Percentiles rank a stretch among this genome's conserved stretches.
Evolutionary conservation across 2,888 invertebrate species (phyloP).

Genomic region (Endomychus coccineus): DNA sequence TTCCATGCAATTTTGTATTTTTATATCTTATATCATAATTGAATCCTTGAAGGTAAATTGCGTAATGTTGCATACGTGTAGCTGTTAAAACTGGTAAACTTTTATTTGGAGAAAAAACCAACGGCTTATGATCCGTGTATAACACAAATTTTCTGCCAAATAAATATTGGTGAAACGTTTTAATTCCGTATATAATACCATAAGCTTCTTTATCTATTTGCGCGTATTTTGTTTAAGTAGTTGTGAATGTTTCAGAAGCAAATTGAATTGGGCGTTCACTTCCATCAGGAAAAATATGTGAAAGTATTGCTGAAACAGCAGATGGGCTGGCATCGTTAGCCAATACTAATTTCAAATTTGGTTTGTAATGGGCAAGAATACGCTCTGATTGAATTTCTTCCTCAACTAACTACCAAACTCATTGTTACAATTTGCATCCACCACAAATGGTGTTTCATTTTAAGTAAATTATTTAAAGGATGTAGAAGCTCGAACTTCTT

Average conservation of each 20-base stretch:
- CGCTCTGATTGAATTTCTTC: neutral
- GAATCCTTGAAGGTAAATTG: slow-evolving; percentile 3
- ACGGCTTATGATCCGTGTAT: slow-evolving; percentile 36
- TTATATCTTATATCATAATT: slow-evolving; percentile 5
- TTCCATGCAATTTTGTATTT: slow-evolving; percentile 4
- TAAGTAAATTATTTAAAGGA: slow-evolving; percentile 25
- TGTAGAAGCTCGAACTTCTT: slow-evolving; percentile 27
- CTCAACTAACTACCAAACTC: slow-evolving; percentile 21
- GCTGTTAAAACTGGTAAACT: slow-evolving; percentile 6
- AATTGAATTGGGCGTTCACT: slow-evolving; percentile 35
- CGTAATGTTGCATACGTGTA: slow-evolving; percentile 10
- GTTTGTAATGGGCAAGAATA: slow-evolving; percentile 25
- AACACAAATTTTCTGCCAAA: slow-evolving; percentile 37
- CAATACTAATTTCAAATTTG: slow-evolving; percentile 26
- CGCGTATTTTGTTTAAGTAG: slow-evolving; percentile 28
- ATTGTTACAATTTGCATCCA: slow-evolving; percentile 8
- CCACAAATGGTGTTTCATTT: slow-evolving; percentile 3
- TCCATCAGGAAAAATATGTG: slow-evolving; percentile 31
- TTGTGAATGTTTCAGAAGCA: slow-evolving; percentile 31
- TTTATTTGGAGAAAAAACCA: slow-evolving; percentile 14
- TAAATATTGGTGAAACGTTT: slow-evolving; percentile 38
- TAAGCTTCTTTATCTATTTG: slow-evolving; percentile 31
- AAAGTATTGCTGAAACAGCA: slow-evolving; percentile 33
- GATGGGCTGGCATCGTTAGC: slow-evolving; percentile 27
- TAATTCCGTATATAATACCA: slow-evolving; percentile 35